A percentile compares a stretch with the other conserved stretches of the same genome.
phyloP scores from a whole-genome alignment of 2,888 invertebrate genomes.

The Tanytarsus gracilentus region DNA sequence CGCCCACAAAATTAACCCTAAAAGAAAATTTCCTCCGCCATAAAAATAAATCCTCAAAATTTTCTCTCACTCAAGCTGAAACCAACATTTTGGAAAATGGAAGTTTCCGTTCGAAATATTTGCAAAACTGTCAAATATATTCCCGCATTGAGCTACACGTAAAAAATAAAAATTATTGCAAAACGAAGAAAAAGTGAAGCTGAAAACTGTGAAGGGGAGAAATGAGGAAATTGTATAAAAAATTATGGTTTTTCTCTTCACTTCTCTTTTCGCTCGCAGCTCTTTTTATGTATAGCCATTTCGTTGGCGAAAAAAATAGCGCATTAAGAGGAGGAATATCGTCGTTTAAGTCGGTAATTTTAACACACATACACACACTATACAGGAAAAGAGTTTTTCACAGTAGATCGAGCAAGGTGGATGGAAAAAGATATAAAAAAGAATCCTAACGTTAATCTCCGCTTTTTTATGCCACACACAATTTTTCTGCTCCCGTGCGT shows the following conservation, averaged over 20 bases:
- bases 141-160: no score
- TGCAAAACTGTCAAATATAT: no score
- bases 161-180: background rate
- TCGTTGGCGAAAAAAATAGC: conserved; percentile 14
- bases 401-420: conserved; percentile 20
- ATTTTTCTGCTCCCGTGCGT: background rate
- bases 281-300: conserved; percentile 22
- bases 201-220: background rate
- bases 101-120: no score
- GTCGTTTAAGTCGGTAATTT: conserved; percentile 3
- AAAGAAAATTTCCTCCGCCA: no score
- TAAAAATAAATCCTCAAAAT: no score
- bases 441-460: conserved; percentile 25
- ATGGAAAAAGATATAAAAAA: background rate
- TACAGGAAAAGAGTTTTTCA: conserved; percentile 15
- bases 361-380: background rate
- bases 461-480: background rate
- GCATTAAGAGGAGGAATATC: conserved; percentile 18
- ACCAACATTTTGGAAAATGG: no score
- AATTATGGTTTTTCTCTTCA: conserved; percentile 21
- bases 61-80: no score
- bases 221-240: conserved; percentile 16
- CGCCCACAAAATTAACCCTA: no score
- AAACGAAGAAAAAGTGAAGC: background rate
- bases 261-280: background rate